Percentiles rank a stretch among this genome's conserved stretches.
These are phyloP conservation scores for Drosophila murphyi DNA, from an alignment of 1,140 invertebrate species.

Conservation along the genomic window DNA sequence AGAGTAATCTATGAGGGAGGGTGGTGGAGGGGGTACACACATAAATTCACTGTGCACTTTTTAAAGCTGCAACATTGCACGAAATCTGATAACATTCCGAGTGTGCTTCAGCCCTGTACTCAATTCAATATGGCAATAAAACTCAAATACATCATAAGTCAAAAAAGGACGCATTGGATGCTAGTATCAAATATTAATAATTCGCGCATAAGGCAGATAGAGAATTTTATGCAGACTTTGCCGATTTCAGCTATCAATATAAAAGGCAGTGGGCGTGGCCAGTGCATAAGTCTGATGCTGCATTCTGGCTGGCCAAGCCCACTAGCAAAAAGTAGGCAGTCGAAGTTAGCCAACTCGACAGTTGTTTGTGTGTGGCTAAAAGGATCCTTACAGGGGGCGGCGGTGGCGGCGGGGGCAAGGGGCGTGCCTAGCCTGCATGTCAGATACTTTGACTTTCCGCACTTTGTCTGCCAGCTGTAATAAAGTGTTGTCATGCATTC, in stretches of 20 bases:
- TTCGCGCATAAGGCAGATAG: background rate
- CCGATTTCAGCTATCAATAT: background rate
- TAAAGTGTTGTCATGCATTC: constrained; percentile 75
- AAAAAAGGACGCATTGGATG: constrained; percentile 29
- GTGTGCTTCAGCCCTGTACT: background rate
- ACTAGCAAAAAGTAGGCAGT: constrained; percentile 45
- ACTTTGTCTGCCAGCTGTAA: constrained; percentile 61
- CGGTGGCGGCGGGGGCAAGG: background rate
- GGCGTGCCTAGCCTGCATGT: constrained; percentile 8
- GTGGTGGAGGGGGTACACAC: background rate
- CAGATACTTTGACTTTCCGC: constrained; percentile 49
- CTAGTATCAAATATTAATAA: constrained; percentile 35
- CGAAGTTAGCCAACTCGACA: constrained; percentile 16
- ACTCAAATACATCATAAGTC: constrained; percentile 1
- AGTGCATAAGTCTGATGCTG: constrained; percentile 26
- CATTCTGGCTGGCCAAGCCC: background rate
- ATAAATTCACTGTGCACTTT: constrained; percentile 10
- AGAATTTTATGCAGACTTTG: constrained; percentile 22
- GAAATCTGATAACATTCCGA: background rate
- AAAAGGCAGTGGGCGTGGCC: constrained; percentile 17
- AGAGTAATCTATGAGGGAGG: background rate
- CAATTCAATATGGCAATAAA: constrained; percentile 8
- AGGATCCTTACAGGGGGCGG: background rate
- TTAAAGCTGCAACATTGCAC: background rate
- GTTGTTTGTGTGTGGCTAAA: background rate